Evolutionary conservation across 2,113 vertebrate genomes (phyloP).

Genomic region (Hypomesus transpacificus): DNA sequence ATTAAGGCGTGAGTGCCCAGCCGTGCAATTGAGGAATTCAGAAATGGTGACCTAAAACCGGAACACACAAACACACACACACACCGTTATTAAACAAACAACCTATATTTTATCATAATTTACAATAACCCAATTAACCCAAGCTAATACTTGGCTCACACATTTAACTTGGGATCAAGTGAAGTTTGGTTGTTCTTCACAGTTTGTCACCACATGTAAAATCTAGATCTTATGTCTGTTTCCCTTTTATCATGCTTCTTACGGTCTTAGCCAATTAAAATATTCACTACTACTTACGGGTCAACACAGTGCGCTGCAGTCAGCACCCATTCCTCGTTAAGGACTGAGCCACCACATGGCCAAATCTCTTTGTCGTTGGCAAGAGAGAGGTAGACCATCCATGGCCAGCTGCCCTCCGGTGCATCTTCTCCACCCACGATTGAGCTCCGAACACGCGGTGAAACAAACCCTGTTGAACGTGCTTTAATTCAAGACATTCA

Average conservation of each 20-base stretch:
- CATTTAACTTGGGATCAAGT: too few relatives aligned
- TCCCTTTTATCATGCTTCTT: too few relatives aligned
- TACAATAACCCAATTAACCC: too few relatives aligned
- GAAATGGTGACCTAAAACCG: background rate
- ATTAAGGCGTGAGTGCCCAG: background rate
- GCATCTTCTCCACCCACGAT: constrained; percentile 6
- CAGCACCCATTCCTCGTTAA: constrained; percentile 4
- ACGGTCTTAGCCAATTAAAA: too few relatives aligned
- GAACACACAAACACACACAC: background rate
- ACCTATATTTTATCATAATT: too few relatives aligned
- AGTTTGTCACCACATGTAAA: too few relatives aligned
- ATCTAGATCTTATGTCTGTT: too few relatives aligned
- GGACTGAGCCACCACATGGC: background rate
- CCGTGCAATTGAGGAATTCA: accelerated
- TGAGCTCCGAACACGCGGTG: background rate
- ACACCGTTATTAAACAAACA: too few relatives aligned
- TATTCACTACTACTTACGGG: background rate
- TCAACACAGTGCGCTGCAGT: constrained; percentile 13
- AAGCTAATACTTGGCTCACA: too few relatives aligned
- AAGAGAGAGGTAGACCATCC: constrained; percentile 2
- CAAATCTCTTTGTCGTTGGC: too few relatives aligned
- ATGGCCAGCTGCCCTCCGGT: background rate
- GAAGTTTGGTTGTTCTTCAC: too few relatives aligned
- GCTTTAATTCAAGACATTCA: too few relatives aligned
- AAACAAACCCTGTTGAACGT: background rate